These are phyloP conservation scores for Ariolimax columbianus DNA, from an alignment of 2,888 invertebrate genomes.

Conservation along the genomic window DNA sequence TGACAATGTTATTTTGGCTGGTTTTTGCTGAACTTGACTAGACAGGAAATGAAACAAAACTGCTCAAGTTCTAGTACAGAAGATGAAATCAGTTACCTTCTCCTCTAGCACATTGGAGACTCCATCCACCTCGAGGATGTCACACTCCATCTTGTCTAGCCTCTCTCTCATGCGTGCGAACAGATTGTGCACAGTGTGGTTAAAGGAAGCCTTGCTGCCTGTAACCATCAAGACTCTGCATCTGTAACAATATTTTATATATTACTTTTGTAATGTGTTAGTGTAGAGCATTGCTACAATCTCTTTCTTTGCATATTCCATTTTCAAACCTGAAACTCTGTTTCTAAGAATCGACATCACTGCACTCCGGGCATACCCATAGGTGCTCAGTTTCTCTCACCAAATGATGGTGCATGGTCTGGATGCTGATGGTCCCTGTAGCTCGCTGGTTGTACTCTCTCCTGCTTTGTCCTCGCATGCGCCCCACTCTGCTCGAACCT, in stretches of 20 bases:
- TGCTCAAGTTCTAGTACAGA: background rate
- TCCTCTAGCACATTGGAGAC: constrained; percentile 92
- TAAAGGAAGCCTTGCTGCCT: constrained; percentile 82
- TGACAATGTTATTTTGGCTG: no score
- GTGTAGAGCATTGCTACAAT: no score
- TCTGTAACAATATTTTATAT: constrained; percentile 56
- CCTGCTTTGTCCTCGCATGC: no score
- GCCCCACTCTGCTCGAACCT: no score
- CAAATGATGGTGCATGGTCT: no score
- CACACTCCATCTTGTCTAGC: constrained; percentile 87
- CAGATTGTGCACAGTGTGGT: constrained; percentile 85
- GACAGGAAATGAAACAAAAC: background rate
- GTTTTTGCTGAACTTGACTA: no score
- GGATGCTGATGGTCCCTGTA: no score
- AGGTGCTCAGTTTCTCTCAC: no score
- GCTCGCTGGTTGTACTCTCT: no score
- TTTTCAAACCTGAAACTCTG: background rate
- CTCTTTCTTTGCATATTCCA: no score
- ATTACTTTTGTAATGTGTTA: background rate
- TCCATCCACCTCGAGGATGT: constrained; percentile 89
- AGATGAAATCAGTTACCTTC: constrained; percentile 82
- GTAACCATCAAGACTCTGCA: constrained; percentile 85
- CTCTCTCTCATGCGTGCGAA: constrained; percentile 70
- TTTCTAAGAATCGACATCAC: no score
- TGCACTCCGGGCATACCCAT: no score